These are phyloP conservation scores for Philhelius pedissequus DNA, from an alignment of 2,888 invertebrate species.

Conservation along the genomic window DNA sequence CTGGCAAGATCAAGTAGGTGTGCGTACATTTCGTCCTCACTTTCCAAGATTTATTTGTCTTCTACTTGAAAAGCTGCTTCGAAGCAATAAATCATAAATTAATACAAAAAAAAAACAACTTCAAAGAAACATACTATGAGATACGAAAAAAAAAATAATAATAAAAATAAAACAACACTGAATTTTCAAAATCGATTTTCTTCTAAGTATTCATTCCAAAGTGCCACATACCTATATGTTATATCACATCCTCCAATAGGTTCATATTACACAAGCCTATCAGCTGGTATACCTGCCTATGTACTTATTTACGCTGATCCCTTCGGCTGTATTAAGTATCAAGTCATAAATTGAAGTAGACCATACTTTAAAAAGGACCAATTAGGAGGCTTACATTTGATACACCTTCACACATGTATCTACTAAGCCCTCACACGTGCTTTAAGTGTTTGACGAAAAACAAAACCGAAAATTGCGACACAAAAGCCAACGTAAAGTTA, in stretches of 20 bases:
- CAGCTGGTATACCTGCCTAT: no score
- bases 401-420: no score
- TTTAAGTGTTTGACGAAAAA: neutral
- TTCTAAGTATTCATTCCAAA: slow-evolving; percentile 9
- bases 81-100: neutral
- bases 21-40: no score
- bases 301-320: neutral
- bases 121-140: no score
- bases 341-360: slow-evolving; percentile 35
- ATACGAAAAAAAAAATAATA: no score
- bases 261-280: neutral
- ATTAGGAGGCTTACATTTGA: slow-evolving; percentile 5
- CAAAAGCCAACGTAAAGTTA: neutral
- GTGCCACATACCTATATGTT: neutral
- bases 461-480: neutral
- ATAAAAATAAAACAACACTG: neutral
- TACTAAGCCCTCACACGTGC: slow-evolving; percentile 31
- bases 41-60: no score
- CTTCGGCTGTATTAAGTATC: slow-evolving; percentile 1
- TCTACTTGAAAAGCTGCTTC: no score
- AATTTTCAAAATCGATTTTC: neutral
- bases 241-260: neutral
- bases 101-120: neutral
- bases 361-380: slow-evolving; percentile 23
- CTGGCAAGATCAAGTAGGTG: no score